Evolutionary conservation across 2,797 vertebrate genomes (phyloP), one percentile per base, ranked within the genome.

Genomic region (Adelosebastes latens): DNA sequence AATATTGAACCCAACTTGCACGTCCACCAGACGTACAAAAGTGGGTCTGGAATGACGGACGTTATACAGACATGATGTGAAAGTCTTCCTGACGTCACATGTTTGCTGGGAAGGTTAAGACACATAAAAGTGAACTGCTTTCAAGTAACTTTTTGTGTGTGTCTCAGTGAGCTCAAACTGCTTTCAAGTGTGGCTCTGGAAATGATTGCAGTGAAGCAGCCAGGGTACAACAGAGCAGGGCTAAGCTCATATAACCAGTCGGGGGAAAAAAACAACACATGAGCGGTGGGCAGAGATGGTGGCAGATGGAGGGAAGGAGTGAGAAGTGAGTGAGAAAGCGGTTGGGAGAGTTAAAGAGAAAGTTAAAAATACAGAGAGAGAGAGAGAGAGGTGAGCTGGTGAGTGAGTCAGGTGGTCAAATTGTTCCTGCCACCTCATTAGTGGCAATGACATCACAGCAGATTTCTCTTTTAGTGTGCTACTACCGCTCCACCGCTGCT

Each of bases 391-490:
- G 85, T 92, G 89, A 88, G 85, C 85, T 88, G 88, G 76, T 89
- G 92, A 90, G 88, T 84, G 84, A 87, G 85, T 89, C 83, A 84
- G 85, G 88, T 92, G 87, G 89, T 91, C 89, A 87, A 88, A 92
- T 80, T 66, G 67, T 87, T 89, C 72, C 88, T 81, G 84, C 87
- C 91, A 93, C 92, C 92, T 95, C 89, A 89, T 93, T 90, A 89
- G 85, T 71, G 79, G 88, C 58, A 27, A 89, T 94, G 94, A 93
- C 89, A 92, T 92, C 92, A 91, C 84, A 84, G 87, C 70, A 69
- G 82, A 92, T 89, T 92, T 77, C 77, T 90, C 83, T 86, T 85
- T 84, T 58, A 27, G 83, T 58, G 56, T 3, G 66, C 83, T 82
- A 79, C 85, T 71, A 83, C 69, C 13, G 55, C 87, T 68, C 81